Evolutionary conservation across 2,797 vertebrate species (phyloP), one percentile per base, ranked within the genome.

Genomic region (Chloroceryle amazona): DNA sequence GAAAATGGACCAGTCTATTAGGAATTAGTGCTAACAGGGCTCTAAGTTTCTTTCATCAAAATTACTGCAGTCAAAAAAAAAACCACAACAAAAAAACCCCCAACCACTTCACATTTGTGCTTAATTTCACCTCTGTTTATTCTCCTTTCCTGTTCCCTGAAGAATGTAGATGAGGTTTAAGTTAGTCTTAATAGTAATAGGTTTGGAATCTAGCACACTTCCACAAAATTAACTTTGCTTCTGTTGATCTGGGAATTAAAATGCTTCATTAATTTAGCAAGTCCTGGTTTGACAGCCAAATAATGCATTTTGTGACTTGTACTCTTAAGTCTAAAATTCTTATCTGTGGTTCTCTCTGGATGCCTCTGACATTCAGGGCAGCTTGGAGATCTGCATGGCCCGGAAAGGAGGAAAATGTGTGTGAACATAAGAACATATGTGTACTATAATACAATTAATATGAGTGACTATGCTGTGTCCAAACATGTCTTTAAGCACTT

Each of bases 211-310:
- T 96, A 97, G 95, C 95, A 97, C 96, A 96, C 95, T 97, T 96
- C 84, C 93, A 93, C 95, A 92, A 97, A 97, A 97, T 97, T 97
- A 96, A 96, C 97, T 97, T 97, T 97, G 96, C 95, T 96, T 96
- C 95, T 95, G 96, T 97, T 97, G 97, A 96, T 96, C 81, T 94
- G 96, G 97, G 97, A 97, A 96, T 97, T 97, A 96, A 96, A 96
- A 97, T 97, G 96, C 95, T 96, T 97, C 96, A 96, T 97, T 97
- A 97, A 97, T 97, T 97, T 97, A 96, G 97, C 86, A 25, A 96
- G 97, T 93, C 94, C 95, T 97, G 92, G 90, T 95, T 96, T 97
- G 97, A 97, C 97, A 97, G 95, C 93, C 95, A 96, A 97, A 97
- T 96, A 96, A 97, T 96, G 94, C 92, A 83, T 89, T 96, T 96